phyloP scores from a whole-genome alignment of 92 coral and sea anemone genomes.

The Montipora capitata region DNA sequence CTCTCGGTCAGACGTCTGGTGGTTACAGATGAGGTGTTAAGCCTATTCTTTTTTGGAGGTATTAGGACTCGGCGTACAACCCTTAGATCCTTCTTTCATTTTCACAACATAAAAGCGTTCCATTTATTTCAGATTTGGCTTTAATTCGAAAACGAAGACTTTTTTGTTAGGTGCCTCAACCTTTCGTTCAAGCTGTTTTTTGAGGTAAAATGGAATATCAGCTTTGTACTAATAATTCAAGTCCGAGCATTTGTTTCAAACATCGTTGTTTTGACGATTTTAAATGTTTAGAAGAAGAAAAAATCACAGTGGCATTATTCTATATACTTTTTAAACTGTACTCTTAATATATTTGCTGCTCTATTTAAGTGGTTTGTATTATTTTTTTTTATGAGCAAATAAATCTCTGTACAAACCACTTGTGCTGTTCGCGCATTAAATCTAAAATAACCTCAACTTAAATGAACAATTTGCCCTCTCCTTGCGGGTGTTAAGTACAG shows the following conservation, averaged over 20 bases:
- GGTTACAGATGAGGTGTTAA: slow-evolving; percentile 57
- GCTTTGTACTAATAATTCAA: background rate
- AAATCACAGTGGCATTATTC: background rate
- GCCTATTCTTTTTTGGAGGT: slow-evolving; percentile 37
- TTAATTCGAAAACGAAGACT: background rate
- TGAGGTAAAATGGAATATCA: background rate
- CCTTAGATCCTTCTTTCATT: slow-evolving; percentile 1
- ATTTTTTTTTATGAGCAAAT: background rate
- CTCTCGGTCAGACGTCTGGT: slow-evolving; percentile 25
- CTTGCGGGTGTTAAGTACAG: slow-evolving; percentile 19
- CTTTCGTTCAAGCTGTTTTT: background rate
- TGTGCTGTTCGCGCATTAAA: background rate
- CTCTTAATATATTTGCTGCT: background rate
- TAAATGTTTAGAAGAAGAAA: background rate
- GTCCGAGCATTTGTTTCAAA: background rate
- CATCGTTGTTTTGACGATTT: background rate
- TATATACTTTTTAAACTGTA: slow-evolving; percentile 4
- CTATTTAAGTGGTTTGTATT: slow-evolving; percentile 10
- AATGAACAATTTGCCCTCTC: background rate
- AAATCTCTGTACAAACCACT: background rate
- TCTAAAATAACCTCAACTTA: background rate
- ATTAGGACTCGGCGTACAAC: background rate
- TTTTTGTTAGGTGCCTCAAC: background rate
- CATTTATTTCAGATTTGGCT: background rate
- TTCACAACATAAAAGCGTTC: background rate